Base-by-base conservation (phyloP, 1,140 invertebrate genomes). In the Nymphalis io region DNA sequence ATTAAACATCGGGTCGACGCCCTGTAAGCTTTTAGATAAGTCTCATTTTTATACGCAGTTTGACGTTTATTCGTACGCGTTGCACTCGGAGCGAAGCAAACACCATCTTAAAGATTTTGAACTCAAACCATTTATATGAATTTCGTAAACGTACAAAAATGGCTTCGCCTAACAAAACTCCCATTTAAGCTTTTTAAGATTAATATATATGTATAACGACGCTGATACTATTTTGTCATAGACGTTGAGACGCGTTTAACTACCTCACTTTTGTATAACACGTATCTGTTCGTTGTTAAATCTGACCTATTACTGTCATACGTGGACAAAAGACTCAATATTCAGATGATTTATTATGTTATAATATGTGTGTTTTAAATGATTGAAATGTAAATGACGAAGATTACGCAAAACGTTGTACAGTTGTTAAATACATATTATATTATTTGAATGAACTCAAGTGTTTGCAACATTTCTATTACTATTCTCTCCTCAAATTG, bases 31-130 rank as follows among this genome's bases (percentile, higher is more conserved):
- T 51, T 16, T 20, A 12, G 46, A 51, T 51, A 20, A 51, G 18
- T 18, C 20, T 11, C 46, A 20, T 51, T 18, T 51, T 51, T 20
- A 51, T 51, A 20, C 18, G 16, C 18, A 18, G 46, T 21, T 12
- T 18, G 46, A 18, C 46, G 46, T 51, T 51, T 51, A 51, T 51
- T 20, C n/a, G 46, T 51, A 20, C 44, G 8, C 46, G 12, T 46
- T 46, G 46, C 46, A 51, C 10, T 20, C 8, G 20, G 2, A 51
- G 16, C 44, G 20, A 6, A 51, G 16, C 44, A 18, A n/a, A 21
- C 46, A 3, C 10, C 6, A 33, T 33, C 27, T 8, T 8, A 6
- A 8, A 6, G 27, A 33, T 8, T 42, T 1, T 42, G 40, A 42
- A 1, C 15, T 1, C n/a, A 16, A 20, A 48, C 16, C 8, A 3